A percentile compares a stretch with the other conserved stretches of the same genome.
phyloP scores from a whole-genome alignment of 2,113 vertebrate genomes.

The Bubo scandiacus region DNA sequence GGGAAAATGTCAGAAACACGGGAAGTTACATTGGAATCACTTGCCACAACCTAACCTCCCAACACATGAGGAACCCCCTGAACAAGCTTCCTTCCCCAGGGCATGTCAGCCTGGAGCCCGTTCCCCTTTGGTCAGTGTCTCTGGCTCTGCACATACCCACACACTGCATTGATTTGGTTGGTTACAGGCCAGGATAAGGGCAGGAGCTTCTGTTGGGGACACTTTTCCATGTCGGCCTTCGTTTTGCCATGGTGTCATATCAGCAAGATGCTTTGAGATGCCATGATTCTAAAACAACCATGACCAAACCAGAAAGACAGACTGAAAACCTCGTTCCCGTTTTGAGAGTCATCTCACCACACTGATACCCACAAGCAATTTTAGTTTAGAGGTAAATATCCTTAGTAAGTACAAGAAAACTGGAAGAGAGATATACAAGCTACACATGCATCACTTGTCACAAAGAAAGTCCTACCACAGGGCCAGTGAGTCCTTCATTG shows the following conservation, averaged over 20 bases:
- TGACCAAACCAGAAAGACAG: background rate
- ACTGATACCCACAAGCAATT: background rate
- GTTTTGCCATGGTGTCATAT: background rate
- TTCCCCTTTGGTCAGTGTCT: background rate
- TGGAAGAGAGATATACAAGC: background rate
- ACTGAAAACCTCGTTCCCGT: background rate
- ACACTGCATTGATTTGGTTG: background rate
- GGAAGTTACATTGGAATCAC: background rate
- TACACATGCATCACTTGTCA: background rate
- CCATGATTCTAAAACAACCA: background rate
- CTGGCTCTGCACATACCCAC: background rate
- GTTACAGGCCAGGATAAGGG: background rate
- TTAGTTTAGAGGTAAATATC: background rate
- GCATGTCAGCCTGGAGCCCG: rapidly evolving
- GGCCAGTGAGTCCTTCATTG: background rate
- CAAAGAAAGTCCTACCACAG: background rate
- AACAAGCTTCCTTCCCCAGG: background rate
- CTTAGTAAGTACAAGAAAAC: background rate
- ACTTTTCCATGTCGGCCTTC: background rate
- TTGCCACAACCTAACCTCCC: background rate
- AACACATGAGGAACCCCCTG: rapidly evolving
- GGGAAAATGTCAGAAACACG: background rate
- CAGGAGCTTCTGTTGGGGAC: background rate
- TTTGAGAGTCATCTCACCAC: background rate
- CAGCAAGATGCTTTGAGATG: background rate